Conservation (phyloP, 1,140 invertebrate species). For the Sipha flava region DNA sequence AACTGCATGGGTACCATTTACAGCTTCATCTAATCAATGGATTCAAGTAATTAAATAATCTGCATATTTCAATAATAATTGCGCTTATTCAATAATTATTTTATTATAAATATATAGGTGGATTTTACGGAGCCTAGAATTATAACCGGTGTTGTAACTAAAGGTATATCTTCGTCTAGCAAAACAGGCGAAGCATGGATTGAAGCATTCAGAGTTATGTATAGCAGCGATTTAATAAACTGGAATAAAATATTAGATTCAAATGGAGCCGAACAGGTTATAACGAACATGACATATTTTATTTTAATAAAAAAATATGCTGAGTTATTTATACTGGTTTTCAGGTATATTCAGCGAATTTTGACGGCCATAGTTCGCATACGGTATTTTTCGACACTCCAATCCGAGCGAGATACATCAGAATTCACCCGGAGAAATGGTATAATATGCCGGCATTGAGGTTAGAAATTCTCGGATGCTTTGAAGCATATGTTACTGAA, state of each 20-base stretch:
- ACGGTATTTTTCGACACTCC: conserved; percentile 48
- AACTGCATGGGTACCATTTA: conserved; percentile 37
- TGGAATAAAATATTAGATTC: conserved; percentile 61
- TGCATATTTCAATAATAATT: background rate
- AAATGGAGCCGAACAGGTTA: conserved; percentile 47
- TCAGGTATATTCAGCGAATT: conserved; percentile 38
- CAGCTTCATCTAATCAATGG: conserved; percentile 37
- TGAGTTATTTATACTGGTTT: background rate
- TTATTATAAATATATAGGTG: conserved; percentile 48
- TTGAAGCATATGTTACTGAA: conserved; percentile 54
- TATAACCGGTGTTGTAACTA: conserved; percentile 67
- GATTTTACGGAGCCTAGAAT: conserved; percentile 65
- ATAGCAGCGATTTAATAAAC: conserved; percentile 58
- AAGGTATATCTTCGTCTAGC: conserved; percentile 46
- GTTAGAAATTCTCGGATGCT: conserved; percentile 70
- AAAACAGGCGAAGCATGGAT: conserved; percentile 58
- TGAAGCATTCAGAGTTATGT: conserved; percentile 59
- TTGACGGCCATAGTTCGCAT: conserved; percentile 32
- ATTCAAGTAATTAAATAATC: conserved; percentile 35
- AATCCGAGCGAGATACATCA: conserved; percentile 61
- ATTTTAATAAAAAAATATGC: too few species aligned
- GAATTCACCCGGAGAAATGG: conserved; percentile 67
- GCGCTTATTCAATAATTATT: background rate
- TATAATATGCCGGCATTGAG: conserved; percentile 61
- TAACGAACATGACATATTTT: too few species aligned